phyloP scores from a whole-genome alignment of 2,113 vertebrate species.

The Ochotona curzoniae region DNA sequence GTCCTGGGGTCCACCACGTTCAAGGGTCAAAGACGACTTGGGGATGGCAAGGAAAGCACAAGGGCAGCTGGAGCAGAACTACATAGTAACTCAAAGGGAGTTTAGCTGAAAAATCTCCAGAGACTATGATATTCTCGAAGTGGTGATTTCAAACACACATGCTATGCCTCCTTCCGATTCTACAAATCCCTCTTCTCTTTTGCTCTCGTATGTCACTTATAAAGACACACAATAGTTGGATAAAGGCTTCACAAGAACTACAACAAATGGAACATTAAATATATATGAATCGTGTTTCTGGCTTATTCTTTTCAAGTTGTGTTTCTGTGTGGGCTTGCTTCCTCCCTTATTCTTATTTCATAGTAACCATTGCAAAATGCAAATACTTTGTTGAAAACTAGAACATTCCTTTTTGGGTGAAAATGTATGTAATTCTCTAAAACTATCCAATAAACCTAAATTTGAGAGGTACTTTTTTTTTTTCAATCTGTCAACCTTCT shows the following conservation, averaged over 20 bases:
- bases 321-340: neutral
- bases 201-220: neutral
- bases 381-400: neutral
- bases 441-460: neutral
- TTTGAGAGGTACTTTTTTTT: neutral
- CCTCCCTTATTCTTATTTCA: neutral
- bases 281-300: neutral
- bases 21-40: neutral
- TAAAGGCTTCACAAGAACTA: neutral
- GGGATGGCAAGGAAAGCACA: neutral
- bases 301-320: constrained; percentile 34
- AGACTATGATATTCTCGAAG: neutral
- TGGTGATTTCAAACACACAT: neutral
- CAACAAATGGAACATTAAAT: neutral
- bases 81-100: neutral
- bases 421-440: constrained; percentile 22
- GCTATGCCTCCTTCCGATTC: neutral
- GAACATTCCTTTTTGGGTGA: neutral
- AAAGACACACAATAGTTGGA: constrained; percentile 21
- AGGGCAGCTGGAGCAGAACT: neutral
- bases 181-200: constrained; percentile 15
- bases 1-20: no score
- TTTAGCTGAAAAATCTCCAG: neutral
- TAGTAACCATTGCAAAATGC: neutral
- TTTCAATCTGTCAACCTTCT: neutral